Base-by-base conservation (phyloP, 2,888 invertebrate species). In the Mycalesis mineus region DNA sequence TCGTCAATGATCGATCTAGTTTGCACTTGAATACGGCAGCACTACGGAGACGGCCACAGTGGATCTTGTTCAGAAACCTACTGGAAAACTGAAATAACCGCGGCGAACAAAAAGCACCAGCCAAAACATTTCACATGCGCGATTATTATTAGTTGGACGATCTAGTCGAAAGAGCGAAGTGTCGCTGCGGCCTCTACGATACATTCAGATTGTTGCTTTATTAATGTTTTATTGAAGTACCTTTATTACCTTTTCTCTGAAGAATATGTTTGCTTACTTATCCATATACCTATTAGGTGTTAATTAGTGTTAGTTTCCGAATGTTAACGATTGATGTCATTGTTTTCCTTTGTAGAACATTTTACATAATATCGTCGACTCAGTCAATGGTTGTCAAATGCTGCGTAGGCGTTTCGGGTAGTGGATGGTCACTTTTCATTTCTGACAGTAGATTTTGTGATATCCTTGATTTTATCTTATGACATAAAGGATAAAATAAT, bases 51-150 rank as follows among this genome's bases (percentile, higher is more conserved):
- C 88, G 88, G 84, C 83, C 78, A 84, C 81, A 80, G 81, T 79
- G 82, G 86, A 72, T 87, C 77, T 85, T 87, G 84, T 78, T 79
- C 86, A 82, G 88, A 89, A 87, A 88, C 87, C 86, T 82, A 89
- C 89, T 89, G 89, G 89, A 89, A 88, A 87, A 86, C 89, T 87
- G 88, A 89, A 89, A 89, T 89, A 88, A 86, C 87, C 85, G 80
- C 78, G 79, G 80, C 88, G 86, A 88, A 88, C 89, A 88, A 88
- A 88, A 89, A 89, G 84, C 89, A 87, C 83, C 89, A 82, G 88
- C 88, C 89, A 88, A 88, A 88, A 88, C 87, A 88, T 88, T 89
- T 89, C 86, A 88, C 86, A 88, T 85, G 84, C 81, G 81, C 69
- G 84, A 79, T 80, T 89, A 89, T 88, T 89, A 89, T 88, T 89